Evolutionary conservation across 2,113 vertebrate species (phyloP), one percentile per base, ranked within the genome.

Genomic region (Clarias macrocephalus): DNA sequence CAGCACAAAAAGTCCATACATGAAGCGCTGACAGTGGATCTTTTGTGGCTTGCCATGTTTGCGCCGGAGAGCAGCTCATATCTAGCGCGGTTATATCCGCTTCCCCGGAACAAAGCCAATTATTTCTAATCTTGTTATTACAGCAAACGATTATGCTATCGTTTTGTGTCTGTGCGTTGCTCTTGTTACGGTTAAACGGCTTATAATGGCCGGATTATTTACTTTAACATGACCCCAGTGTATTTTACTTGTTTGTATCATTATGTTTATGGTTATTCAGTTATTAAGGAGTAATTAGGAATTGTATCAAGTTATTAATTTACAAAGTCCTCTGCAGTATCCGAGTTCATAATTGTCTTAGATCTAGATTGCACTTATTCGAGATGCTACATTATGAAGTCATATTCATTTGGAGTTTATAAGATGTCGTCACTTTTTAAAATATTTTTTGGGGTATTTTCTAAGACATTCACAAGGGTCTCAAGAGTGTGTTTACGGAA

Each of bases 11-110:
- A 87, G 83, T 83, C 73, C 82, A 66, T 80, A 30, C 86, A 77
- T 72, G 88, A 90, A 70, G 77, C 37, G 23, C 72, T 37, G 59
- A 93, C 79, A 89, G 84, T 81, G 90, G 72, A 66, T 80, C 90
- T 86, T 85, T 91, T 92, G 90, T 83, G 81, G 65, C 19, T 23
- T 42, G 73, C 65, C 63, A 33, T 73, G 77, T 65, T 76, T 56
- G 59, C 33, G 66, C 57, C 84, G 86, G 65, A 82, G 59, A 73
- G 82, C 56, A 42, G 75, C 76, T 79, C 18, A 13, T 76, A 66
- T 81, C 52, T 83, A 15, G 65, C 76, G 9, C 60, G 54, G 73
- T 70, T 18, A 65, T 82, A 54, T 82, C 86, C 89, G 87, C 80
- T 91, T 92, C 85, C 85, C 85, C 80, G 28, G 60, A 84, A 84